Percentiles rank a stretch among this genome's conserved stretches.
phyloP scores from a whole-genome alignment of 2,888 invertebrate species.

The Sturmia bella region DNA sequence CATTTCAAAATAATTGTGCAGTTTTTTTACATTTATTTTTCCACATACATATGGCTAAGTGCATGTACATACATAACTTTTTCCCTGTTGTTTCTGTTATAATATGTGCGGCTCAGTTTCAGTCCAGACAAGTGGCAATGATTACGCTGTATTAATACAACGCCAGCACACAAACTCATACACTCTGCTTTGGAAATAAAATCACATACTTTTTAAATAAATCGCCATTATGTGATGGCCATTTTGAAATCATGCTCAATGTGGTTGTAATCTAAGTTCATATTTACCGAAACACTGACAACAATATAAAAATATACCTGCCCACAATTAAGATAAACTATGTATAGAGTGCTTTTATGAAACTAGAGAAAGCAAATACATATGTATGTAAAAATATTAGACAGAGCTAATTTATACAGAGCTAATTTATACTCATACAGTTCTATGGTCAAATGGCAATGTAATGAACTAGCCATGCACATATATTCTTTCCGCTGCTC shows the following conservation, averaged over 20 bases:
- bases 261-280: conserved; percentile 9
- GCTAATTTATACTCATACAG: too few species aligned
- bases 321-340: not conserved
- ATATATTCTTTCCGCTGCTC: too few species aligned
- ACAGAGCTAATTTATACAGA: too few species aligned
- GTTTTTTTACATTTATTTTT: not conserved
- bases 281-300: conserved; percentile 21
- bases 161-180: conserved; percentile 4
- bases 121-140: conserved; percentile 49
- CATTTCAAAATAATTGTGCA: conserved; percentile 3
- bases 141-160: conserved; percentile 33
- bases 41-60: not conserved
- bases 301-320: not conserved
- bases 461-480: too few species aligned
- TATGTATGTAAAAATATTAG: too few species aligned
- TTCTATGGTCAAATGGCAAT: too few species aligned
- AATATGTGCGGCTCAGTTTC: not conserved
- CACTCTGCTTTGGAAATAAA: not conserved
- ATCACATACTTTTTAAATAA: conserved; percentile 44
- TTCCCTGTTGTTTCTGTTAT: not conserved
- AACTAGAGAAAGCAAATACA: too few species aligned
- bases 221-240: conserved; percentile 53
- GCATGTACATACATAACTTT: not conserved
- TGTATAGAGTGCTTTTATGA: too few species aligned
- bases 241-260: conserved; percentile 41